Percentiles rank a stretch among this genome's conserved stretches.
phyloP scores from a whole-genome alignment of 2,888 invertebrate genomes.

The Bruchidius siliquastri region DNA sequence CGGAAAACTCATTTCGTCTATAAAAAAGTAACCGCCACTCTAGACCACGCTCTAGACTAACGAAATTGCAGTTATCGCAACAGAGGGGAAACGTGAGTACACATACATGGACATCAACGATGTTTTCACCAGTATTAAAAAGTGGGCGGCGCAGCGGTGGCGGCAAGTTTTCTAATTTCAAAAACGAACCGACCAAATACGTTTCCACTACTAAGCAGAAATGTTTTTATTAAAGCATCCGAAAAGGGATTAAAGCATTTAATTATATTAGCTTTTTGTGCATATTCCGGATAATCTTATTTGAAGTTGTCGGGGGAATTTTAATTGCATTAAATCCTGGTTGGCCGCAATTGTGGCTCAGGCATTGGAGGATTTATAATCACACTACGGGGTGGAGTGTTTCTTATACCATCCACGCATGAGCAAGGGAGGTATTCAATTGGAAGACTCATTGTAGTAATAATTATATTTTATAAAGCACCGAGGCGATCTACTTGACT shows the following conservation, averaged over 20 bases:
- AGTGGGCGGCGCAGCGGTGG: not conserved
- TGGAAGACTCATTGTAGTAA: too few species aligned
- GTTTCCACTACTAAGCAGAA: not conserved
- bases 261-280: not conserved
- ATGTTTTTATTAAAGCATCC: not conserved
- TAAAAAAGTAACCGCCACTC: not conserved
- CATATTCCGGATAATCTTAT: not conserved
- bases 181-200: not conserved
- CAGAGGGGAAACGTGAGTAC: not conserved
- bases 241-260: not conserved
- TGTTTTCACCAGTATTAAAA: not conserved
- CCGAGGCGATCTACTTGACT: too few species aligned
- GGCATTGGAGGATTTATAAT: not conserved
- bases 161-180: not conserved
- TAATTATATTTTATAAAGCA: too few species aligned
- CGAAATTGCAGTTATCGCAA: not conserved
- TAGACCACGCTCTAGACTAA: too few species aligned
- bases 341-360: not conserved
- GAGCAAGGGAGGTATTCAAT: not conserved
- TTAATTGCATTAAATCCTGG: not conserved
- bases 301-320: not conserved
- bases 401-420: not conserved
- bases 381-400: not conserved
- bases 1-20: not conserved
- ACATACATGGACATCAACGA: not conserved